Conservation (phyloP, 1,140 invertebrate genomes). For the Neodiprion pinetum region DNA sequence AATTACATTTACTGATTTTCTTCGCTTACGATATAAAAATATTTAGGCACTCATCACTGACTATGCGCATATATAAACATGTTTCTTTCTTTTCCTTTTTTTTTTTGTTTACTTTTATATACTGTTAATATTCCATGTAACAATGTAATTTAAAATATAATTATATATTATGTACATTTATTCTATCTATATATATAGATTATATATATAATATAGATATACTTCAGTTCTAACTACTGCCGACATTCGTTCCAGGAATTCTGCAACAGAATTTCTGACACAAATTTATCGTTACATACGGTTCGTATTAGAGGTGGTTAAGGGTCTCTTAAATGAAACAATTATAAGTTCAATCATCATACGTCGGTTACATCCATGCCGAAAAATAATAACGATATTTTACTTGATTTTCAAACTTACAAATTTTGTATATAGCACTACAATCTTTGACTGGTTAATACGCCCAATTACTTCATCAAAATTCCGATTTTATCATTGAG, state of each 20-base stretch:
- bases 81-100: constrained; percentile 45
- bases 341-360: not conserved
- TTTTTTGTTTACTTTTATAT: constrained; percentile 50
- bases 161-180: constrained; percentile 52
- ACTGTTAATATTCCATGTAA: constrained; percentile 42
- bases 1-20: constrained; percentile 49
- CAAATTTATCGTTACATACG: constrained; percentile 43
- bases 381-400: too few species aligned
- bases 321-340: constrained; percentile 34
- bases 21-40: constrained; percentile 56
- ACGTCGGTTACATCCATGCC: too few species aligned
- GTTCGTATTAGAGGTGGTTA: constrained; percentile 28
- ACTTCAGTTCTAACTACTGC: constrained; percentile 28
- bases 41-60: constrained; percentile 49
- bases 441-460: too few species aligned
- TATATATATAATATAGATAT: constrained; percentile 52
- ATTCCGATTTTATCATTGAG: too few species aligned
- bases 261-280: constrained; percentile 44
- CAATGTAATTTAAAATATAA: constrained; percentile 20
- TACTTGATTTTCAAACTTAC: too few species aligned
- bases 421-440: too few species aligned
- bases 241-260: constrained; percentile 47
- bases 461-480: too few species aligned
- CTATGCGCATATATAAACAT: constrained; percentile 46
- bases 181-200: constrained; percentile 41